Conservation (phyloP, 2,888 invertebrate genomes). For the Lumbricus terrestris region DNA sequence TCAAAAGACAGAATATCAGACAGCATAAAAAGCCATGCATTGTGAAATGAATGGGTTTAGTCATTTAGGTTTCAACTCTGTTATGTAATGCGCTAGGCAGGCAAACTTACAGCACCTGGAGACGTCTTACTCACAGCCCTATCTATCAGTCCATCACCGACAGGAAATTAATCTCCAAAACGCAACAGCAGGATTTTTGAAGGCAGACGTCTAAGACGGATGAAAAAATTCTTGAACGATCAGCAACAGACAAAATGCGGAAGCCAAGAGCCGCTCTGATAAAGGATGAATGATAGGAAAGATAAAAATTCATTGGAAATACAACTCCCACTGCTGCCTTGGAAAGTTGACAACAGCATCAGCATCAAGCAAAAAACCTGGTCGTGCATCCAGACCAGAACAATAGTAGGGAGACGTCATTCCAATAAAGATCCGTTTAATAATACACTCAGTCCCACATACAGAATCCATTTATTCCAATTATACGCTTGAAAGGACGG, state of each 20-base stretch:
- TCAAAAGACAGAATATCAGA: too few relatives aligned
- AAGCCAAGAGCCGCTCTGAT: neutral
- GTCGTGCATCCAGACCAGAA: neutral
- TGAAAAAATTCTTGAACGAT: neutral
- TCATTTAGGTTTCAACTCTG: neutral
- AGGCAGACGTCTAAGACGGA: neutral
- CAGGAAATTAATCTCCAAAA: neutral
- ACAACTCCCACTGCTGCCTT: neutral
- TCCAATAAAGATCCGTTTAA: neutral
- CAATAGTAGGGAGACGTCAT: neutral
- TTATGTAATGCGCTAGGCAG: neutral
- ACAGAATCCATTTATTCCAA: neutral
- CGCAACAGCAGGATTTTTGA: neutral
- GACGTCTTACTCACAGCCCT: neutral
- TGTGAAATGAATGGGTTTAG: neutral
- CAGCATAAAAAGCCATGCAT: too few relatives aligned
- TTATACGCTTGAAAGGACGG: neutral
- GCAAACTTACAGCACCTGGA: neutral
- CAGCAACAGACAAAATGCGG: neutral
- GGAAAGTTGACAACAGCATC: too few relatives aligned
- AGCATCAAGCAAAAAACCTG: neutral
- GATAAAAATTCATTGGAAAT: neutral
- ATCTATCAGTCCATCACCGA: neutral
- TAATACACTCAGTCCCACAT: neutral
- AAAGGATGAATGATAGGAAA: neutral